Conservation (phyloP, 2,113 vertebrate genomes). For the Cephalopterus ornatus region DNA sequence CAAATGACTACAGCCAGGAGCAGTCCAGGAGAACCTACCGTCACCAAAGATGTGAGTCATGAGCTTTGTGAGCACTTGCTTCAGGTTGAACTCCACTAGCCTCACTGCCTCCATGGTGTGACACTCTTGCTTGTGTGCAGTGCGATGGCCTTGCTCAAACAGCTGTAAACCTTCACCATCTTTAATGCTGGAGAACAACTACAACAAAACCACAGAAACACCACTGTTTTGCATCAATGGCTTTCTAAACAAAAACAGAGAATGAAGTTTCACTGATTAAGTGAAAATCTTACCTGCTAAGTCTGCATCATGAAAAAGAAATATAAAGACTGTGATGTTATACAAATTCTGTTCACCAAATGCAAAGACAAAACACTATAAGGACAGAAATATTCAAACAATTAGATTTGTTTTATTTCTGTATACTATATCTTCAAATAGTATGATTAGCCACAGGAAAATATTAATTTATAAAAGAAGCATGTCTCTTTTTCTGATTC, state of each 20-base stretch:
- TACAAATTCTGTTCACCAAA: background rate
- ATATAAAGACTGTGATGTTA: background rate
- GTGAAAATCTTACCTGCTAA: background rate
- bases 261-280: background rate
- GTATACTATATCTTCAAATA: background rate
- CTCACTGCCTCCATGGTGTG: slow-evolving; percentile 92
- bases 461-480: background rate
- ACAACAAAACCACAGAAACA: background rate
- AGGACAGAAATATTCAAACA: background rate
- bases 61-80: slow-evolving; percentile 82
- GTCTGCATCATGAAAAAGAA: background rate
- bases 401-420: background rate
- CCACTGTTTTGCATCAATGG: background rate
- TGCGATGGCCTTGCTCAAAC: slow-evolving; percentile 84
- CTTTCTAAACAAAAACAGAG: background rate
- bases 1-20: background rate
- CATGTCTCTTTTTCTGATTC: background rate
- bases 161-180: slow-evolving; percentile 79
- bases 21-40: slow-evolving; percentile 70
- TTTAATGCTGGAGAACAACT: slow-evolving; percentile 84
- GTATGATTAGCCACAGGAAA: background rate
- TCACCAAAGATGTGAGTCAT: slow-evolving; percentile 86
- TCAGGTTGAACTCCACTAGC: slow-evolving; percentile 88
- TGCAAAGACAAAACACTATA: background rate
- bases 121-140: slow-evolving; percentile 83